These are phyloP conservation scores for Drosophila miranda DNA, from an alignment of 1,140 invertebrate species.

Conservation along the genomic window DNA sequence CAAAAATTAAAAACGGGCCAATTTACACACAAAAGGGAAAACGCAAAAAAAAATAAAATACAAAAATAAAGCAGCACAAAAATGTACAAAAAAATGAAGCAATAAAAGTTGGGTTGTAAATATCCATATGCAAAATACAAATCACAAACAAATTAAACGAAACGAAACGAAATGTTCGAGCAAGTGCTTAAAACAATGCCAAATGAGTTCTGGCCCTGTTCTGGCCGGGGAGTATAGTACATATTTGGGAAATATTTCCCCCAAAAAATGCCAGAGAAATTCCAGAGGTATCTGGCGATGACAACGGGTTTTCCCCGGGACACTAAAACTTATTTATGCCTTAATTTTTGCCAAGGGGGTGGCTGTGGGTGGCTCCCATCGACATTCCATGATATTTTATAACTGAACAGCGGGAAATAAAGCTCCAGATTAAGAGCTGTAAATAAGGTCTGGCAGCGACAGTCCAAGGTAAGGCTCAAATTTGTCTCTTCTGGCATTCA, in stretches of 20 bases:
- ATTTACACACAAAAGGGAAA: slow-evolving; percentile 55
- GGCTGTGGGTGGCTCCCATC: slow-evolving; percentile 16
- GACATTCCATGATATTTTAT: slow-evolving; percentile 38
- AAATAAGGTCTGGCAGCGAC: slow-evolving; percentile 16
- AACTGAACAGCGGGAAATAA: slow-evolving; percentile 35
- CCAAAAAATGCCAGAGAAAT: slow-evolving; percentile 36
- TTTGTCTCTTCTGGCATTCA: slow-evolving; percentile 13
- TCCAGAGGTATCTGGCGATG: slow-evolving; percentile 6
- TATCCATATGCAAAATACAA: slow-evolving; percentile 42
- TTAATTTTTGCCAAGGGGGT: slow-evolving; percentile 29
- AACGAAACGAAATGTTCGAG: slow-evolving; percentile 39
- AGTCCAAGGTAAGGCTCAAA: slow-evolving; percentile 12
- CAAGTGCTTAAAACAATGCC: slow-evolving; percentile 70
- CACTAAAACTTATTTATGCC: slow-evolving; percentile 65
- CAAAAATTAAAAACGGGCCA: slow-evolving; percentile 54
- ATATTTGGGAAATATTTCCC: slow-evolving; percentile 41
- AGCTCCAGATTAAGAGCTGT: slow-evolving; percentile 16
- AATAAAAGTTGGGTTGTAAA: slow-evolving; percentile 32
- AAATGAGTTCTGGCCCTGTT: slow-evolving; percentile 42
- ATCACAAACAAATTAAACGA: slow-evolving; percentile 48
- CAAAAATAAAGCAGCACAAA: slow-evolving; percentile 1
- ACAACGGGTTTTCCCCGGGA: slow-evolving; percentile 53
- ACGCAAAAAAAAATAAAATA: slow-evolving; percentile 12
- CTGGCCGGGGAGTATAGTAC: no score
- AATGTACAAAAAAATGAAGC: slow-evolving; percentile 11